Evolutionary conservation across 2,888 invertebrate genomes (phyloP).

Genomic region (Cheilosia vulpina): DNA sequence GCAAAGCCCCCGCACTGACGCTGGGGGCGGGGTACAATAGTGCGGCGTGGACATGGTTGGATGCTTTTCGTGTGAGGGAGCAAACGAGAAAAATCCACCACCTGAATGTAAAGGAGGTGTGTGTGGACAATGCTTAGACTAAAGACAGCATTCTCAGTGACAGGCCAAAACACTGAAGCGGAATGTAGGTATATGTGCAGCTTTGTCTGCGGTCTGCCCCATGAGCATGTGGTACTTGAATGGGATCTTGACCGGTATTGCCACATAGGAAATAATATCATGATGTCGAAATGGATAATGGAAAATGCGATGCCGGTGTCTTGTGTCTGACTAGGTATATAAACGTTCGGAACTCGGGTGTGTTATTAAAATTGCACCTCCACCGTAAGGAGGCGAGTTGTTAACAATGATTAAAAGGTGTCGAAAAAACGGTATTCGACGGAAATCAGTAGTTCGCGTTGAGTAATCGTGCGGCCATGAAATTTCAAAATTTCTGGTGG

Average conservation of each 20-base stretch:
- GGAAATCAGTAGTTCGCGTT: conserved; percentile 1
- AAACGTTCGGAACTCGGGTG: conserved; percentile 6
- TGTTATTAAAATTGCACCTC: conserved; percentile 28
- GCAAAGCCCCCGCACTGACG: conserved; percentile 3
- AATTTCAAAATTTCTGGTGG: conserved; percentile 35
- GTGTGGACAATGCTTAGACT: conserved; percentile 48
- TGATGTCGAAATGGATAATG: conserved; percentile 67
- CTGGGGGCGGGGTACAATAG: conserved; percentile 26
- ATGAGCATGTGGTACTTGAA: conserved; percentile 45
- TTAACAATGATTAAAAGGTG: conserved; percentile 51
- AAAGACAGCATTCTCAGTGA: conserved; percentile 17
- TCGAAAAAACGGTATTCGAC: conserved; percentile 14
- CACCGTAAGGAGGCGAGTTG: not conserved
- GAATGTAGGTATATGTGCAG: conserved; percentile 11
- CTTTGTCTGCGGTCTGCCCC: conserved; percentile 5
- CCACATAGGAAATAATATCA: conserved; percentile 72
- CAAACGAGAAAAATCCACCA: conserved; percentile 46
- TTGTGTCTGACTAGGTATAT: not conserved
- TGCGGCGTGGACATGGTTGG: conserved; percentile 57
- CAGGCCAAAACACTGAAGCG: conserved; percentile 15
- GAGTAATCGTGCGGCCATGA: conserved; percentile 55
- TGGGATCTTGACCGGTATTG: conserved; percentile 70
- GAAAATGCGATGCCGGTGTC: conserved; percentile 49
- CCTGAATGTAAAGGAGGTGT: conserved; percentile 47
- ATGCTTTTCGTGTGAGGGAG: conserved; percentile 54